phyloP scores from a whole-genome alignment of 1,140 invertebrate species.

The Bombyx mandarina region DNA sequence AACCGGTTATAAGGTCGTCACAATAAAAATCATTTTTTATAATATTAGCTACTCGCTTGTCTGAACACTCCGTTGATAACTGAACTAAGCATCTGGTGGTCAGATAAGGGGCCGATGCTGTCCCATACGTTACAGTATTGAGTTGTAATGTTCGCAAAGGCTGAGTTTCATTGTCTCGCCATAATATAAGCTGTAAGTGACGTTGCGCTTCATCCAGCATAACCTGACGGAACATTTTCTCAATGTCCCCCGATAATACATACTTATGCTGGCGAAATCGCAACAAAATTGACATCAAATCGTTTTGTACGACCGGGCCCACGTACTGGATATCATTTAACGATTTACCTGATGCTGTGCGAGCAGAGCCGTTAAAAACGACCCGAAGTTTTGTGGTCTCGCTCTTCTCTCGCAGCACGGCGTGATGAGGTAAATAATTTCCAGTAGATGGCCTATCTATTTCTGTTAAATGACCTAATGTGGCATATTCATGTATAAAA shows the following conservation, averaged over 20 bases:
- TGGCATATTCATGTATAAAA: slow-evolving; percentile 32
- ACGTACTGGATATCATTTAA: slow-evolving; percentile 17
- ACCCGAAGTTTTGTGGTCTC: slow-evolving; percentile 15
- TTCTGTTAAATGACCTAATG: slow-evolving; percentile 26
- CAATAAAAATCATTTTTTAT: slow-evolving; percentile 53
- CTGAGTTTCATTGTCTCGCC: neutral
- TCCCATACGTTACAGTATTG: slow-evolving; percentile 10
- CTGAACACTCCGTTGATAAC: slow-evolving; percentile 4
- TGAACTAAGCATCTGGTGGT: slow-evolving; percentile 6
- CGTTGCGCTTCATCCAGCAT: slow-evolving; percentile 6
- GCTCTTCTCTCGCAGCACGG: slow-evolving; percentile 8
- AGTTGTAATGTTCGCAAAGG: slow-evolving; percentile 2
- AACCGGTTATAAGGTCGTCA: slow-evolving; percentile 52
- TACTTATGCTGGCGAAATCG: slow-evolving; percentile 12
- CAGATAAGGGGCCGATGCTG: slow-evolving; percentile 8
- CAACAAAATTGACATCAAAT: slow-evolving; percentile 11
- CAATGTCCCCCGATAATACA: slow-evolving; percentile 29
- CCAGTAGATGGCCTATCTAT: slow-evolving; percentile 4
- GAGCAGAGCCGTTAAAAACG: slow-evolving; percentile 15
- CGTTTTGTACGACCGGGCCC: slow-evolving; percentile 11
- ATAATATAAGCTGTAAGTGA: slow-evolving; percentile 9
- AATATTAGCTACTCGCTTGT: slow-evolving; percentile 15
- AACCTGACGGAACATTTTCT: slow-evolving; percentile 48
- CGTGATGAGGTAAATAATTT: slow-evolving; percentile 17
- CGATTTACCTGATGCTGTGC: slow-evolving; percentile 6